Evolutionary conservation across 2,113 vertebrate species (phyloP), one percentile per base, ranked within the genome.

Genomic region (Zingel zingel): DNA sequence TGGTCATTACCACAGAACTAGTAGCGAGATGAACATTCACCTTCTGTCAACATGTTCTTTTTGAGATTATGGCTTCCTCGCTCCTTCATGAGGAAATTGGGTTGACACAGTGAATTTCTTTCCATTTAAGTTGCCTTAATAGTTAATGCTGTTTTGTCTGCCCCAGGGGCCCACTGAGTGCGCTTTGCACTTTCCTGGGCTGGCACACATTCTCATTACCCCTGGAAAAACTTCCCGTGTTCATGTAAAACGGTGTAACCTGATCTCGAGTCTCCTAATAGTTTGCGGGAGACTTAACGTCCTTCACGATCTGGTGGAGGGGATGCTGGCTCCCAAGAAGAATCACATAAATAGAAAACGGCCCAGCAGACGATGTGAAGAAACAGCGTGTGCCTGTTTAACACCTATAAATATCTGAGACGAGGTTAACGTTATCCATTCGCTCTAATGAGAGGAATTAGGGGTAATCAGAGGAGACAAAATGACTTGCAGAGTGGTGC

Each of bases 141-240:
- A 90, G 77, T 93, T 92, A 88, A 93, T 92, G 79, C 77, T 88
- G 81, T 91, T 91, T 93, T 84, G 89, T 93, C 79, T 92, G 84
- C 82, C 90, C 83, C 67, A 43, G 67, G 87, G 86, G 81, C 78
- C 77, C 16, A 18, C 85, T 74, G 82, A 86, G 76, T 81, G 76
- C 10, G 74, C 82, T 84, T 81, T 87, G 81, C 85, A 79, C 88
- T 90, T 71, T 74, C 81, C 56, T 27, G 15, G 74, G 74, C 74
- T 92, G 87, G 78, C 87, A 85, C 86, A 63, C 59, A 68, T 84
- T 89, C 87, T 91, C 81, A 85, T 93, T 91, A 92, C 82, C 86
- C 36, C 81, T 86, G 83, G 83, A 88, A 89, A 87, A 92, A 82
- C 84, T 73, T 91, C 82, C 88, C 25, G 45, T 77, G 85, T 77